Evolutionary conservation across 1,140 invertebrate species (phyloP).

Genomic region (Sogatella furcifera): DNA sequence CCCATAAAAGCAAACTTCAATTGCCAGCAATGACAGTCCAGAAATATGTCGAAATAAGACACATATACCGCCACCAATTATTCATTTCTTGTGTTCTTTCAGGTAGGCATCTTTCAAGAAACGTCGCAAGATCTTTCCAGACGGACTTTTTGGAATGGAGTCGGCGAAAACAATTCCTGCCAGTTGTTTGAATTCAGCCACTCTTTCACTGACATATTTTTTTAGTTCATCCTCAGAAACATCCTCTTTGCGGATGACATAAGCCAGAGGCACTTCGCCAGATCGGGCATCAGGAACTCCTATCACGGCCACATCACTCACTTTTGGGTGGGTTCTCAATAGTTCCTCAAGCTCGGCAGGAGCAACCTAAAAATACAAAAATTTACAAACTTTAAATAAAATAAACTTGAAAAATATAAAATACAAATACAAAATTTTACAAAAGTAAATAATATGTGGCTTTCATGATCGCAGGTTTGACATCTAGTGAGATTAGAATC

Average conservation of each 20-base stretch:
- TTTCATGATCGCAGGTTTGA: too few relatives aligned
- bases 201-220: slow-evolving; percentile 42
- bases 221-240: slow-evolving; percentile 39
- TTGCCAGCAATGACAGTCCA: too few relatives aligned
- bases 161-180: slow-evolving; percentile 55
- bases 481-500: too few relatives aligned
- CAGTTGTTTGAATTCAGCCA: slow-evolving; percentile 55
- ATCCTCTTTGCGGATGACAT: slow-evolving; percentile 41
- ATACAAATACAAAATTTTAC: neutral
- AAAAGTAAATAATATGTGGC: too few relatives aligned
- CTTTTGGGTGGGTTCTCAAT: slow-evolving; percentile 46
- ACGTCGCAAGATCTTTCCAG: slow-evolving; percentile 63
- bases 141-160: slow-evolving; percentile 57
- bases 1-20: too few relatives aligned
- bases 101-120: slow-evolving; percentile 35
- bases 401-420: too few relatives aligned
- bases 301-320: slow-evolving; percentile 60
- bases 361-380: slow-evolving; percentile 36
- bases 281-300: slow-evolving; percentile 50
- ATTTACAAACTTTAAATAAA: too few relatives aligned
- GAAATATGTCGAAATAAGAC: too few relatives aligned
- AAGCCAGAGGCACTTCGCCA: slow-evolving; percentile 53
- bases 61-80: too few relatives aligned
- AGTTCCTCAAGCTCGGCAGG: slow-evolving; percentile 61
- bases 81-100: neutral